phyloP scores from a whole-genome alignment of 2,113 vertebrate genomes.

The Sula dactylatra region DNA sequence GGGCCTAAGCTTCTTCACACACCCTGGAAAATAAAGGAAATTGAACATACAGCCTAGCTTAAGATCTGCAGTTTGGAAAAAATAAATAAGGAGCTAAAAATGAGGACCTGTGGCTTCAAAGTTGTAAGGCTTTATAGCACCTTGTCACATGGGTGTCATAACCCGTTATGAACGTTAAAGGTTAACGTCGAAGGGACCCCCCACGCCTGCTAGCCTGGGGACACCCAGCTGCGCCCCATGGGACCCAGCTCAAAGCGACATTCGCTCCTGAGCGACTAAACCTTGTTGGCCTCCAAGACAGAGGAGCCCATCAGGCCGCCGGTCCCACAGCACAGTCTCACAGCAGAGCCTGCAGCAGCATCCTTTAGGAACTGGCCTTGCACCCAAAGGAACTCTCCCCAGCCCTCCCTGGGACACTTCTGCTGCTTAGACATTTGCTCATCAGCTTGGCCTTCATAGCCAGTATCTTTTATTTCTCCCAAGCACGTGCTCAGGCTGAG shows the following conservation, averaged over 20 bases:
- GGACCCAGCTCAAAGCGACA: background rate
- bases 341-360: background rate
- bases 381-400: background rate
- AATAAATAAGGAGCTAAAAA: background rate
- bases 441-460: background rate
- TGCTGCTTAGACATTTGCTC: background rate
- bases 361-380: background rate
- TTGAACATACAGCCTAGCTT: background rate
- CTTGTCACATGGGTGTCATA: background rate
- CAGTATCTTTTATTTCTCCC: background rate
- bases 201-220: background rate
- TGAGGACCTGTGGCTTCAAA: background rate
- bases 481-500: background rate
- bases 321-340: background rate
- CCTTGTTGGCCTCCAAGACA: background rate
- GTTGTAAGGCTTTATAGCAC: background rate
- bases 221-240: background rate
- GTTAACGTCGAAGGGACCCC: background rate
- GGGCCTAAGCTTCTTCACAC: background rate
- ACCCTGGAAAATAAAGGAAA: background rate
- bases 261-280: rapidly evolving
- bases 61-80: background rate
- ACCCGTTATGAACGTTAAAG: background rate
- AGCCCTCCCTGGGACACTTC: rapidly evolving
- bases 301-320: background rate